These are phyloP conservation scores for Asobara japonica DNA, from an alignment of 1,140 invertebrate genomes.

Conservation along the genomic window DNA sequence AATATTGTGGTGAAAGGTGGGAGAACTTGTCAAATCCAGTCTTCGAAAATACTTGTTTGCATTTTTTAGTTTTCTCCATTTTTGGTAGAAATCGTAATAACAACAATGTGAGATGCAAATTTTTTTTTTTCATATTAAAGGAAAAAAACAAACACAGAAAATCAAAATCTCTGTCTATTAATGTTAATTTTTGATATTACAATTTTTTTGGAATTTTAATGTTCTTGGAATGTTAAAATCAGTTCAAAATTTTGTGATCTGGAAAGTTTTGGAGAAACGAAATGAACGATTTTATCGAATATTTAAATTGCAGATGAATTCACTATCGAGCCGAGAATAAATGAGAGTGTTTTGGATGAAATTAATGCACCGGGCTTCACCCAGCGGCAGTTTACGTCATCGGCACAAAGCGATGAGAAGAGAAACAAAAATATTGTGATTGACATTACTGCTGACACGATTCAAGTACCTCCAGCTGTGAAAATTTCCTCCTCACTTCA, in stretches of 20 bases:
- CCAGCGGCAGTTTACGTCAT: slow-evolving; percentile 59
- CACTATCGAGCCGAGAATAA: slow-evolving; percentile 56
- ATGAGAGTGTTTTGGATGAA: slow-evolving; percentile 55
- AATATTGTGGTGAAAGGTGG: slow-evolving; percentile 51
- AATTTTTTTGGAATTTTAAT: too few species aligned
- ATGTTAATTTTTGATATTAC: too few species aligned
- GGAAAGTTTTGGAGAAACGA: too few species aligned
- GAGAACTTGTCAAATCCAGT: neutral
- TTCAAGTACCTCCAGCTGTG: slow-evolving; percentile 53
- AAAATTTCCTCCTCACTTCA: slow-evolving; percentile 39
- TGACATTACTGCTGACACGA: slow-evolving; percentile 59
- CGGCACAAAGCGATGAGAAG: slow-evolving; percentile 50
- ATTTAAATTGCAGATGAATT: slow-evolving; percentile 55
- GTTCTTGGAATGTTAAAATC: too few species aligned
- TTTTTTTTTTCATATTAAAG: too few species aligned
- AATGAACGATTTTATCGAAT: neutral
- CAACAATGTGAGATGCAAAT: too few species aligned
- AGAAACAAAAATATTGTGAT: slow-evolving; percentile 62
- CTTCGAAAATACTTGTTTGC: neutral
- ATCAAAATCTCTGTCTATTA: too few species aligned
- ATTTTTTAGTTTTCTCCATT: neutral
- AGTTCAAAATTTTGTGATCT: too few species aligned
- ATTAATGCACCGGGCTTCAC: slow-evolving; percentile 62
- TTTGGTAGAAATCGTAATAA: too few species aligned
- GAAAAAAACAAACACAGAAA: too few species aligned